Percentiles rank a stretch among this genome's conserved stretches.
These are phyloP conservation scores for Pseudopleuronectes americanus DNA, from an alignment of 2,797 vertebrate species.

Conservation along the genomic window DNA sequence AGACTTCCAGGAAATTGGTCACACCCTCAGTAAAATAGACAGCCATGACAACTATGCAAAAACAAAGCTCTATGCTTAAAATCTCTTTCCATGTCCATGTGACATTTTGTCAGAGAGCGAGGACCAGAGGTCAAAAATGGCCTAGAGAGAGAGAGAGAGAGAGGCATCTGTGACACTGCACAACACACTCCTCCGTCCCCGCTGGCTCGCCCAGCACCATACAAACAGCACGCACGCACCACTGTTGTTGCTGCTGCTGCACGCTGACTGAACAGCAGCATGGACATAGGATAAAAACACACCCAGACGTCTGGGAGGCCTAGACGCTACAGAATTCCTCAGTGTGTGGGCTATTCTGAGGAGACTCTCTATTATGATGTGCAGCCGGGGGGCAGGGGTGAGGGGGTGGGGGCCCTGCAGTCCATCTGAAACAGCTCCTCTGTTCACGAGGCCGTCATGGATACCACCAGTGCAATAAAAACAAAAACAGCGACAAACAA, in stretches of 20 bases:
- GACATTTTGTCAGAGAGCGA: slow-evolving; percentile 48
- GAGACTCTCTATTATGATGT: slow-evolving; percentile 63
- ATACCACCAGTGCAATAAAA: slow-evolving; percentile 76
- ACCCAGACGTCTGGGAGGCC: slow-evolving; percentile 73
- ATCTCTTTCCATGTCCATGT: slow-evolving; percentile 27
- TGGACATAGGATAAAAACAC: slow-evolving; percentile 57
- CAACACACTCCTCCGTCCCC: not conserved
- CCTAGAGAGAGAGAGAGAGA: slow-evolving; percentile 31
- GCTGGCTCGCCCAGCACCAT: slow-evolving; percentile 27
- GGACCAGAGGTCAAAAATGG: slow-evolving; percentile 33
- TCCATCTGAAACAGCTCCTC: slow-evolving; percentile 70
- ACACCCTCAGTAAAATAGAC: slow-evolving; percentile 22
- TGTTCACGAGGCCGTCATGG: slow-evolving; percentile 78
- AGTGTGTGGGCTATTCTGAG: slow-evolving; percentile 72
- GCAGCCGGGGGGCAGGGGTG: slow-evolving; percentile 37
- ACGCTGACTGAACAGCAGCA: slow-evolving; percentile 43
- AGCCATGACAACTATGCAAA: slow-evolving; percentile 11
- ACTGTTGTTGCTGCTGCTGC: slow-evolving; percentile 46
- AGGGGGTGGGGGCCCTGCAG: slow-evolving; percentile 49
- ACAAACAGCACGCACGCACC: slow-evolving; percentile 44
- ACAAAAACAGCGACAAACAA: slow-evolving; percentile 74
- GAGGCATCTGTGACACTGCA: slow-evolving; percentile 45
- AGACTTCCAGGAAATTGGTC: slow-evolving; percentile 6
- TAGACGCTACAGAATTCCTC: slow-evolving; percentile 74
- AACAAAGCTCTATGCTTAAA: slow-evolving; percentile 17